Conservation (phyloP, 2,888 invertebrate genomes). For the Chouioia cunea region DNA sequence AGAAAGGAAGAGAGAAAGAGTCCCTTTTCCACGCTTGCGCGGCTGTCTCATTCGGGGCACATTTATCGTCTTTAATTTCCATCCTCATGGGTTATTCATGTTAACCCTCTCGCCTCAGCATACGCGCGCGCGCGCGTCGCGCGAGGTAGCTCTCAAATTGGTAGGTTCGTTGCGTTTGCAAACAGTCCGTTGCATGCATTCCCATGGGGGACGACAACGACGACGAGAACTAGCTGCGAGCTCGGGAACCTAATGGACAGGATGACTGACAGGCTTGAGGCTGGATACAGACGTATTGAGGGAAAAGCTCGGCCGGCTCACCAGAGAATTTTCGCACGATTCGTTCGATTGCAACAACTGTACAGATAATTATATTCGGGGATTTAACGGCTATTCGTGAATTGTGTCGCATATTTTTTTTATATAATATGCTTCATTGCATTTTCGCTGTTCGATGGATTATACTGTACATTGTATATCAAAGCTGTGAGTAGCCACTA, state of each 20-base stretch:
- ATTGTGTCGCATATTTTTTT: too few relatives aligned
- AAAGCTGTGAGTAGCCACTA: too few relatives aligned
- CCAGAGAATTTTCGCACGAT: neutral
- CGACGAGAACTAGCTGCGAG: neutral
- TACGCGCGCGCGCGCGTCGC: slow-evolving; percentile 4
- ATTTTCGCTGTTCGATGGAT: too few relatives aligned
- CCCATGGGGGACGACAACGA: slow-evolving; percentile 2
- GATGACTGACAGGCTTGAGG: slow-evolving; percentile 21
- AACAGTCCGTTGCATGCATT: neutral
- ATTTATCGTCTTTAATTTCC: slow-evolving; percentile 67
- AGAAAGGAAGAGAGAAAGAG: slow-evolving; percentile 38
- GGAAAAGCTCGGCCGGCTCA: slow-evolving; percentile 25
- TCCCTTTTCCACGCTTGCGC: slow-evolving; percentile 52
- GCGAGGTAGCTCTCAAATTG: slow-evolving; percentile 4
- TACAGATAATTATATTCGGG: neutral
- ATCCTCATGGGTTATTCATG: slow-evolving; percentile 66
- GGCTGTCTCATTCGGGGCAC: slow-evolving; percentile 60
- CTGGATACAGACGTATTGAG: neutral
- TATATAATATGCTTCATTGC: too few relatives aligned
- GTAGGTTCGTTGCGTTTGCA: neutral
- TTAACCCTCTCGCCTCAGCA: slow-evolving; percentile 27
- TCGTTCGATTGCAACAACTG: too few relatives aligned
- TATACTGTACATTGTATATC: too few relatives aligned
- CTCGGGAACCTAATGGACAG: slow-evolving; percentile 30
- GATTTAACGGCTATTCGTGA: too few relatives aligned